These are phyloP conservation scores for Sebastes oblongus DNA, from an alignment of 2,797 vertebrate species.

Conservation along the genomic window DNA sequence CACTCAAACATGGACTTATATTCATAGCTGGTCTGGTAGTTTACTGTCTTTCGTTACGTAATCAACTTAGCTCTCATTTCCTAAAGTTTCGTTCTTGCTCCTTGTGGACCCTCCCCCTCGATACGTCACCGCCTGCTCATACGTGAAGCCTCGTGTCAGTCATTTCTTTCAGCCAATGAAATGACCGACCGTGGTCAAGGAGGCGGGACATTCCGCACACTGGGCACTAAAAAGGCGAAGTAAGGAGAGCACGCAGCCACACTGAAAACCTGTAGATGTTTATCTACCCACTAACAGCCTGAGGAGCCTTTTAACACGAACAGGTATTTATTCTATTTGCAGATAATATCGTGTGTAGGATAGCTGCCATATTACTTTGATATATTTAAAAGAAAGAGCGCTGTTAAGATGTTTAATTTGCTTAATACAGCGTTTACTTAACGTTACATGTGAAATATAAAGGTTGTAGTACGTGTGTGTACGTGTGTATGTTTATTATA, in stretches of 20 bases:
- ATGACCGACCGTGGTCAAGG: background rate
- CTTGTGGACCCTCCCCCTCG: rapidly evolving
- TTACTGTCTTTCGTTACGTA: background rate
- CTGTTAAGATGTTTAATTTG: background rate
- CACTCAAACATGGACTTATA: background rate
- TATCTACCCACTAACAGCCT: rapidly evolving
- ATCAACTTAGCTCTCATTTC: conserved; percentile 19
- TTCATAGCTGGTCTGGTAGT: background rate
- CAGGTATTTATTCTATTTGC: conserved; percentile 3
- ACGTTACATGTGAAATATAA: background rate
- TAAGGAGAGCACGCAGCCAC: background rate
- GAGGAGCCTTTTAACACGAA: rapidly evolving
- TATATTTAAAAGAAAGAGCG: background rate
- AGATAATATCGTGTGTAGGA: rapidly evolving
- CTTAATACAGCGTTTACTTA: background rate
- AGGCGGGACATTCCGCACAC: background rate
- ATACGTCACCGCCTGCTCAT: background rate
- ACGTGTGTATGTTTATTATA: background rate
- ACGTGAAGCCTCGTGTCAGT: background rate
- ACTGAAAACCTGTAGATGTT: rapidly evolving
- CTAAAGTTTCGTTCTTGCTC: background rate
- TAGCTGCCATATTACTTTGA: background rate
- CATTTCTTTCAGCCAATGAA: conserved; percentile 22
- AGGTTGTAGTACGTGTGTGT: background rate
- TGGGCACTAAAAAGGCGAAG: background rate